Conservation (phyloP, 2,113 vertebrate species). For the Catharus bicknelli region DNA sequence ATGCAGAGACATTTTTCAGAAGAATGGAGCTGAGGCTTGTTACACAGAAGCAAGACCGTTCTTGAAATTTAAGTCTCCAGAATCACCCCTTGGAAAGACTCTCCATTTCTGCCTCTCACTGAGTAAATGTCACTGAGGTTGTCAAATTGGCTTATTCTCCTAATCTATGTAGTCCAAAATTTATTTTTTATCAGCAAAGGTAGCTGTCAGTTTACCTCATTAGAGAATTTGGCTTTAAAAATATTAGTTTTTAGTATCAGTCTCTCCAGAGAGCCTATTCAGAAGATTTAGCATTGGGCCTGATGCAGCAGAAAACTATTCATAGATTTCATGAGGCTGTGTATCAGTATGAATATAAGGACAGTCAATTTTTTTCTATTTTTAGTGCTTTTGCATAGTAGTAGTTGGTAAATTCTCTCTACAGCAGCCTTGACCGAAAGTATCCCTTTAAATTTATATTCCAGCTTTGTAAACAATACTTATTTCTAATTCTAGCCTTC, state of each 20-base stretch:
- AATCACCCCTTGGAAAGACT: not conserved
- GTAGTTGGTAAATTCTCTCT: not conserved
- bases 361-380: not conserved
- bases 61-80: not conserved
- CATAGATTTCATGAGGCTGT: not conserved
- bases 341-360: not conserved
- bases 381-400: not conserved
- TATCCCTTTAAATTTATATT: not conserved
- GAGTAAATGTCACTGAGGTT: not conserved
- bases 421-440: not conserved
- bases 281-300: not conserved
- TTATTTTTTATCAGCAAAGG: not conserved
- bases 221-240: not conserved
- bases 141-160: not conserved
- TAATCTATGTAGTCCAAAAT: not conserved
- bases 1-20: not conserved
- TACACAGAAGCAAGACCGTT: not conserved
- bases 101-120: not conserved
- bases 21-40: not conserved
- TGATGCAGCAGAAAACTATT: not conserved
- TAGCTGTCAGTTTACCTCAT: not conserved
- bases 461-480: not conserved
- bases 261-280: not conserved
- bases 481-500: not conserved
- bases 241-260: not conserved